Conservation (phyloP, 1,140 invertebrate genomes). For the Pachyrhynchus sulphureomaculatus region DNA sequence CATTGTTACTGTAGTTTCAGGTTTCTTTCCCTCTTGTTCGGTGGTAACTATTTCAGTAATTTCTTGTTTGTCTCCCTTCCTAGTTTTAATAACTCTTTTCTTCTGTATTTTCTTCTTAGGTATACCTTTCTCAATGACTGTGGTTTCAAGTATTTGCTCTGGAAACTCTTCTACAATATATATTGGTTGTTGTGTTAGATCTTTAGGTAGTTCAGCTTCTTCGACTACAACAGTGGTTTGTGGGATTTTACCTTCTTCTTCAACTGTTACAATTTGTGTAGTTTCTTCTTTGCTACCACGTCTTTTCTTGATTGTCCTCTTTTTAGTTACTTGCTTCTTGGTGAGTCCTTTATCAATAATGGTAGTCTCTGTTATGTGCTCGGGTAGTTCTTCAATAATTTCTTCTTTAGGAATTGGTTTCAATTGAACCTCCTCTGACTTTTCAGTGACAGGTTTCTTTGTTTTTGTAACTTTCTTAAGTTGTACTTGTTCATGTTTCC, state of each 20-base stretch:
- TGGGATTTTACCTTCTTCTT: conserved; percentile 47
- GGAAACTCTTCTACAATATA: conserved; percentile 44
- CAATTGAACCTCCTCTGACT: conserved; percentile 49
- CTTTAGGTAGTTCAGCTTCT: conserved; percentile 9
- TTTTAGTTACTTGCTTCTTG: conserved; percentile 42
- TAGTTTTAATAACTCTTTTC: conserved; percentile 39
- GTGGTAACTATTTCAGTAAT: conserved; percentile 43
- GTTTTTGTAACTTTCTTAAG: conserved; percentile 33
- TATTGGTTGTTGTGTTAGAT: conserved; percentile 3
- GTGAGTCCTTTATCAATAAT: conserved; percentile 12
- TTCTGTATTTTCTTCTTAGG: conserved; percentile 39
- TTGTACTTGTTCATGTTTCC: conserved; percentile 42
- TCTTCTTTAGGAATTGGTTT: conserved; percentile 49
- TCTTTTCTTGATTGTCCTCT: conserved; percentile 42
- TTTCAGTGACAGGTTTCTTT: conserved; percentile 11
- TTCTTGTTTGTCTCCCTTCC: conserved; percentile 37
- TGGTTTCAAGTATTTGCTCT: conserved; percentile 39
- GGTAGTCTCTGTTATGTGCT: conserved; percentile 39
- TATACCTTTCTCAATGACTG: conserved; percentile 39
- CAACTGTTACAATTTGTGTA: conserved; percentile 47
- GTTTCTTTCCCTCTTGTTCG: conserved; percentile 48
- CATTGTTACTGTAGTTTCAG: conserved; percentile 36
- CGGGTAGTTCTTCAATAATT: conserved; percentile 46
- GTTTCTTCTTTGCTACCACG: conserved; percentile 44
- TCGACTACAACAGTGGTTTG: conserved; percentile 45